A percentile compares a stretch with the other conserved stretches of the same genome.
Evolutionary conservation across 2,113 vertebrate genomes (phyloP).

Genomic region (Oxygymnocypris stewartii): DNA sequence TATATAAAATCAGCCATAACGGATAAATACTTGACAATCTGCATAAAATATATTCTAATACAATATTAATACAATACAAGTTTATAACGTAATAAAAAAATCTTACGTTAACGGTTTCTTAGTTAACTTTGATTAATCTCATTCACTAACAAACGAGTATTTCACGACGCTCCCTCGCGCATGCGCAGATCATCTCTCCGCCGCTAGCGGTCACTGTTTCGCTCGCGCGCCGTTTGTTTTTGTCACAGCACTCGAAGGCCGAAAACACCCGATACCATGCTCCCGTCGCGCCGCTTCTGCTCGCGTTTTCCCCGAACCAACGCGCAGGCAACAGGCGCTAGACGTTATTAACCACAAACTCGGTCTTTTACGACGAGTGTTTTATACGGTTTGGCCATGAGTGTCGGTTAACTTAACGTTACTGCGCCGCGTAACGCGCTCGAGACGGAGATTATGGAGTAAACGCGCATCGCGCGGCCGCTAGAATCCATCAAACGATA

Average conservation of each 20-base stretch:
- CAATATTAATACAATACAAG: neutral
- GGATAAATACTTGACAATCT: neutral
- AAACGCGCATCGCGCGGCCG: neutral
- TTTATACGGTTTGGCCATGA: neutral
- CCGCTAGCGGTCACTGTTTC: slow-evolving; percentile 21
- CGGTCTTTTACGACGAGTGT: neutral
- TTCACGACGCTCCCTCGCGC: neutral
- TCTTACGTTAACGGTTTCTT: neutral
- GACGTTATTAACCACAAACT: neutral
- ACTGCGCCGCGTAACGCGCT: neutral
- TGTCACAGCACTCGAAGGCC: neutral
- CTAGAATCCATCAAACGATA: neutral
- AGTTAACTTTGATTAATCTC: neutral
- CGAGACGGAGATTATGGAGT: slow-evolving; percentile 20
- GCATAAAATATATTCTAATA: neutral
- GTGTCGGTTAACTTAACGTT: no score
- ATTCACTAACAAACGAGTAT: neutral
- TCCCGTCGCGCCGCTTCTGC: neutral
- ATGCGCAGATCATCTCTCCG: neutral
- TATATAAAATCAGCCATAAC: no score
- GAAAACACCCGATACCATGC: slow-evolving; percentile 13
- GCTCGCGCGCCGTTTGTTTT: neutral
- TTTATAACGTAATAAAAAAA: neutral
- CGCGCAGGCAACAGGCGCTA: neutral
- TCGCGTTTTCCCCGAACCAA: neutral